Evolutionary conservation across 2,113 vertebrate genomes (phyloP), one percentile per base, ranked within the genome.

Genomic region (Pollimyrus isidori): DNA sequence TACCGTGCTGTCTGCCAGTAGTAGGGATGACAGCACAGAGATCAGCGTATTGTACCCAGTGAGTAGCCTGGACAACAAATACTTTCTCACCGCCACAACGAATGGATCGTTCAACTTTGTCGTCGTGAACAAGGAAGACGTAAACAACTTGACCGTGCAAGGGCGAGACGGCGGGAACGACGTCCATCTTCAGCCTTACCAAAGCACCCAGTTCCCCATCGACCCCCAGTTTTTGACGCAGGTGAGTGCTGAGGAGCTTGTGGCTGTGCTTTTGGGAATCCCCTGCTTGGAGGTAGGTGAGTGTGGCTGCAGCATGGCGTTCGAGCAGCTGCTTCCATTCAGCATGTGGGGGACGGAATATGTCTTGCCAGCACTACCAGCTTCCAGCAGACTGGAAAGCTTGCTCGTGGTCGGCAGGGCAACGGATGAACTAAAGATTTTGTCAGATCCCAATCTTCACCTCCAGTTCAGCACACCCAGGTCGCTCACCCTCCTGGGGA

Each of bases 251-350:
- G 0, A 19, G 0, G 0, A 30, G 0, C 91, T 91, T 0, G 90
- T 95, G 35, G 92, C 92, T 0, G 94, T 95, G 4, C 90, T 95
- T 19, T 90, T 95, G 0, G 91, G 92, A 56, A 94, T 95, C 88
- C 56, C 94, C 0, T 96, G 96, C 2, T 84, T 92, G 3, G 1
- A 89, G 0, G 21, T 4, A 1, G 0, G 0, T 0, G 0, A 0
- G 42, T 96, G 95, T 88, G 91, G 26, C 7, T 96, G 96, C 1
- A 91, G 91, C 10, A 73, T 94, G 87, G 88, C 95, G 39, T 88
- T 91, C 87, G 88, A 89, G 7, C 21, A 88, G 19, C 87, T 96
- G 46, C 62, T n/a, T 0, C 94, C 95, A 0, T 21, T 35, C 26
- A 1, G 0, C 0, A 0, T 15, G 0, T 0, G 53, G 0, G 35